phyloP scores from a whole-genome alignment of 2,797 vertebrate species.

The Sciaenops ocellatus region DNA sequence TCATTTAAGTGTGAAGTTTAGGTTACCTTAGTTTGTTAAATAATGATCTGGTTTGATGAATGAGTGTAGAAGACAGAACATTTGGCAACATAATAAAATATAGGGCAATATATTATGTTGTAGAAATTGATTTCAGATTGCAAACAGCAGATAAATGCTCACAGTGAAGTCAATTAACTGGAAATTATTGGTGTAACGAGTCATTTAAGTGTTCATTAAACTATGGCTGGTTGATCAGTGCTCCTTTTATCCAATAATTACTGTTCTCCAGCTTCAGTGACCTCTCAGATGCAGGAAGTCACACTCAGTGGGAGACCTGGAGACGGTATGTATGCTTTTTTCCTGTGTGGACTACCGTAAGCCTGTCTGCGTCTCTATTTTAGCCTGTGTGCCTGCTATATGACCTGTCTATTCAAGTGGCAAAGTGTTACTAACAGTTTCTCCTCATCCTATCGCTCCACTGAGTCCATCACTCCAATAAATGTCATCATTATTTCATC shows the following conservation, averaged over 20 bases:
- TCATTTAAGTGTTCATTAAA: constrained; percentile 70
- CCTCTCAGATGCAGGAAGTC: constrained; percentile 53
- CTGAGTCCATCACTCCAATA: constrained; percentile 51
- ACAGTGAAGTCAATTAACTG: constrained; percentile 58
- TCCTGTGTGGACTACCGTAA: neutral
- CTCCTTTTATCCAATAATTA: constrained; percentile 66
- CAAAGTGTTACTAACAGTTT: constrained; percentile 18
- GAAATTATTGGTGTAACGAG: constrained; percentile 55
- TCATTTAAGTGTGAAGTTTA: neutral
- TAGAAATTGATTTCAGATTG: constrained; percentile 49
- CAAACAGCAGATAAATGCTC: constrained; percentile 49
- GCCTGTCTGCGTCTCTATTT: neutral
- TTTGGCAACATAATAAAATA: constrained; percentile 37
- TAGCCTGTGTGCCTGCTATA: neutral
- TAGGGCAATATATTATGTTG: constrained; percentile 14
- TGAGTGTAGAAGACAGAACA: constrained; percentile 3
- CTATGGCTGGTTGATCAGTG: constrained; percentile 47
- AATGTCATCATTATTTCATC: constrained; percentile 46
- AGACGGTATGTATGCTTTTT: neutral
- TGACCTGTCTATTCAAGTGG: constrained; percentile 19
- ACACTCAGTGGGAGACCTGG: constrained; percentile 45
- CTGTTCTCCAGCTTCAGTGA: constrained; percentile 46
- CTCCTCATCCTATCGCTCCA: constrained; percentile 32
- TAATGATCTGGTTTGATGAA: constrained; percentile 37
- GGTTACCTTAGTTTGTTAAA: constrained; percentile 8